A percentile compares a stretch with the other conserved stretches of the same genome.
Conservation (phyloP, 2,797 vertebrate genomes). For the Paratrypauchen microcephalus region DNA sequence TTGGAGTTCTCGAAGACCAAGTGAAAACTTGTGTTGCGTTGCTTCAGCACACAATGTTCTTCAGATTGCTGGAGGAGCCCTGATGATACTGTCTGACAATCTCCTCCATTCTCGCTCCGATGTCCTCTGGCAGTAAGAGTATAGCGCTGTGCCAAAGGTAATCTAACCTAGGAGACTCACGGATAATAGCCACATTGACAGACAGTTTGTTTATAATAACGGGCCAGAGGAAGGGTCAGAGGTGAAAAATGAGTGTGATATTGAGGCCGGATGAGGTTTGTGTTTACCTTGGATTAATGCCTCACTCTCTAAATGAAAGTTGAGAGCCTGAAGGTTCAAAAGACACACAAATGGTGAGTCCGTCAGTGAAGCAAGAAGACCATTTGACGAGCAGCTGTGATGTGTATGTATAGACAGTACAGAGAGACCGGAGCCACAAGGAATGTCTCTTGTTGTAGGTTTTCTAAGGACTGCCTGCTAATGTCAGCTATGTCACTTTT, state of each 20-base stretch:
- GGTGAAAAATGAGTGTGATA: conserved; percentile 79
- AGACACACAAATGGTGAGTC: conserved; percentile 32
- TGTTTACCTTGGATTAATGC: conserved; percentile 61
- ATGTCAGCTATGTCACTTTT: not conserved
- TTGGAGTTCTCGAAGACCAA: not conserved
- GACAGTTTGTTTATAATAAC: conserved; percentile 72
- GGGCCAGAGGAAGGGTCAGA: conserved; percentile 75
- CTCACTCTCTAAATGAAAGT: conserved; percentile 47
- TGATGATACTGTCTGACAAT: conserved; percentile 23
- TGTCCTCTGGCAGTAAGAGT: conserved; percentile 47
- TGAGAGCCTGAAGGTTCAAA: conserved; percentile 19
- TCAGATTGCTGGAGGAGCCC: conserved; percentile 33
- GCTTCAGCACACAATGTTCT: conserved; percentile 11
- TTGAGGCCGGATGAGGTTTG: conserved; percentile 57
- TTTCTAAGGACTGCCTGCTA: not conserved
- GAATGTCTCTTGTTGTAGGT: not conserved
- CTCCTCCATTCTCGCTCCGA: conserved; percentile 25
- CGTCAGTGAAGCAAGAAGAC: not conserved
- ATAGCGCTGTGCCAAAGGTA: conserved; percentile 69
- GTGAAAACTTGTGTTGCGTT: not conserved
- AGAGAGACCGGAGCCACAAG: conserved; percentile 15
- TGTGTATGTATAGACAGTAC: not conserved
- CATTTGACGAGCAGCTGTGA: conserved; percentile 18
- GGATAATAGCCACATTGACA: conserved; percentile 74
- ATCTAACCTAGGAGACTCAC: conserved; percentile 71